Evolutionary conservation across 2,888 invertebrate genomes (phyloP).

Genomic region (Drosophila vallismaia): DNA sequence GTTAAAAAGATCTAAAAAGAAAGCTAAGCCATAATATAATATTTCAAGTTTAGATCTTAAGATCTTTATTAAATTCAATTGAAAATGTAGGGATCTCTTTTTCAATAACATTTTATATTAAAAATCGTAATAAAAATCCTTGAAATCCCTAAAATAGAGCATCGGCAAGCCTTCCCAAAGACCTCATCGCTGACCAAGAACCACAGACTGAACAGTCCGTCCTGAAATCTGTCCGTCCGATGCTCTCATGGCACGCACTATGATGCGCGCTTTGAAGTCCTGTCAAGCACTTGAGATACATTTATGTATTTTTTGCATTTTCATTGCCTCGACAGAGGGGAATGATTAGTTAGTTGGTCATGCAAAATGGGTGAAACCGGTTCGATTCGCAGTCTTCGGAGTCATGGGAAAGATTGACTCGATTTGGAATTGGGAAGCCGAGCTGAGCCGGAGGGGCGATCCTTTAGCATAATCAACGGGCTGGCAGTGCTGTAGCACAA

Average conservation of each 20-base stretch:
- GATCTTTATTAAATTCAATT: no score
- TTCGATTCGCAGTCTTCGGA: constrained; percentile 27
- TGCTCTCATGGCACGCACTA: constrained; percentile 72
- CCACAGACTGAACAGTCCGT: constrained; percentile 35
- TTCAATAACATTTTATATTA: no score
- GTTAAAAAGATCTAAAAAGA: neutral
- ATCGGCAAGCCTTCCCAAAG: constrained; percentile 8
- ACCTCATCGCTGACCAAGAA: constrained; percentile 26
- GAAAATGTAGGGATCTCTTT: no score
- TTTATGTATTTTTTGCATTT: constrained; percentile 78
- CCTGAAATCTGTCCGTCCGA: constrained; percentile 39
- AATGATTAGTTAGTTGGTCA: constrained; percentile 79
- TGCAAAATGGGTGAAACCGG: constrained; percentile 74
- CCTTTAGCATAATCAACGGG: constrained; percentile 75
- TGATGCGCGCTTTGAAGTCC: constrained; percentile 79
- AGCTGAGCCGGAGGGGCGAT: constrained; percentile 41
- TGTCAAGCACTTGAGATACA: constrained; percentile 80
- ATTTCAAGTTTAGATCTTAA: no score
- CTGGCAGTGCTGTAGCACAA: constrained; percentile 41
- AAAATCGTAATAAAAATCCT: no score
- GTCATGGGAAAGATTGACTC: constrained; percentile 1
- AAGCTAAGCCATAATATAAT: no score
- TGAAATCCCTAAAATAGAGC: constrained; percentile 7
- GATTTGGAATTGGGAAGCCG: constrained; percentile 1
- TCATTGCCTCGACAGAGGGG: constrained; percentile 69